phyloP scores from a whole-genome alignment of 2,797 vertebrate species.

The Microcaecilia unicolor region DNA sequence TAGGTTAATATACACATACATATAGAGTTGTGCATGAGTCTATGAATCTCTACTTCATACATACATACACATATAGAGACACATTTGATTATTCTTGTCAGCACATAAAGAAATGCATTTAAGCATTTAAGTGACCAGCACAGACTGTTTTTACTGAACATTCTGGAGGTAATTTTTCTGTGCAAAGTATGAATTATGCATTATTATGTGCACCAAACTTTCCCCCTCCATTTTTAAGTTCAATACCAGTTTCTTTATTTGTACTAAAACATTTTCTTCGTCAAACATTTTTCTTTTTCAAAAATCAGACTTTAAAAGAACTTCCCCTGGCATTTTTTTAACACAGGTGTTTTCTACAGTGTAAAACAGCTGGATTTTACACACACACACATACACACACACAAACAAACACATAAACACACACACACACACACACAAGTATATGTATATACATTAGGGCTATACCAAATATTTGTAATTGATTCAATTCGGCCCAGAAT shows the following conservation, averaged over 20 bases:
- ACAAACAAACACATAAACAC: too few species aligned
- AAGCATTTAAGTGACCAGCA: constrained; percentile 47
- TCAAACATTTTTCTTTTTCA: constrained; percentile 86
- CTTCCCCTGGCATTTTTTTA: constrained; percentile 83
- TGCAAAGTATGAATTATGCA: constrained; percentile 91
- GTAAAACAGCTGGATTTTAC: constrained; percentile 57
- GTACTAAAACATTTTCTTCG: constrained; percentile 90
- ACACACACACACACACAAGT: too few species aligned
- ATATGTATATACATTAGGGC: too few species aligned
- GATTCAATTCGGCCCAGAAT: too few species aligned
- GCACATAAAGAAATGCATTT: constrained; percentile 49
- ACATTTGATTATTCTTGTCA: too few species aligned
- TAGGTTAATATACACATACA: neutral
- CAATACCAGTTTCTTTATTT: constrained; percentile 90
- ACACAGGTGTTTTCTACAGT: constrained; percentile 84
- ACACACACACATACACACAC: too few species aligned
- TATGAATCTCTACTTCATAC: too few species aligned
- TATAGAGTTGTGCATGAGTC: too few species aligned
- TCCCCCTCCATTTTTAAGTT: constrained; percentile 71
- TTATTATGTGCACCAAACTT: constrained; percentile 62
- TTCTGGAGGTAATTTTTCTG: constrained; percentile 59
- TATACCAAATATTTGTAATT: too few species aligned
- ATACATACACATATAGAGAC: too few species aligned
- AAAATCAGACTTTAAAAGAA: constrained; percentile 75
- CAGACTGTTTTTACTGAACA: constrained; percentile 48